Conservation (phyloP, 2,797 vertebrate species). For the Cichlasoma orientale region DNA sequence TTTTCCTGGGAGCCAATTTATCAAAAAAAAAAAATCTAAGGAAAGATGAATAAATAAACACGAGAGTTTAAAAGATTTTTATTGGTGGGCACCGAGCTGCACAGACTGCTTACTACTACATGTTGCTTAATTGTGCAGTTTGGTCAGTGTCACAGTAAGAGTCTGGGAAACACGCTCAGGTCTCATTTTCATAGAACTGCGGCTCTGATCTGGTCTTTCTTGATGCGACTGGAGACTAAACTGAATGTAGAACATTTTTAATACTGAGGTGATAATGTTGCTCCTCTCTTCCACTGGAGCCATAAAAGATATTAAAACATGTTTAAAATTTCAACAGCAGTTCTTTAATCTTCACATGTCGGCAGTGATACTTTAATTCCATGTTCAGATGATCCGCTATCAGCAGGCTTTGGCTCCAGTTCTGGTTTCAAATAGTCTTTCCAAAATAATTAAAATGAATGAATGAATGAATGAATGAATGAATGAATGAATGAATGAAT, state of each 20-base stretch:
- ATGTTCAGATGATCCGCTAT: too few species aligned
- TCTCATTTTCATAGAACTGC: background rate
- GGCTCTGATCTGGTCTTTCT: background rate
- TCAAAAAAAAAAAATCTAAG: too few species aligned
- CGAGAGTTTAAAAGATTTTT: too few species aligned
- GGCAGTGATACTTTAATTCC: background rate
- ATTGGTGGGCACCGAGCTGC: too few species aligned
- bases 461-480: too few species aligned
- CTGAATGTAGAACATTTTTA: background rate
- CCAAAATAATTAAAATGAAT: too few species aligned
- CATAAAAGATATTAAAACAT: background rate
- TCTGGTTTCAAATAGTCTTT: too few species aligned
- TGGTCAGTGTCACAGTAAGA: background rate
- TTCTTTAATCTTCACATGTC: background rate
- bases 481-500: too few species aligned
- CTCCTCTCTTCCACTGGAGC: background rate
- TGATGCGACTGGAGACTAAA: background rate
- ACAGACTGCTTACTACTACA: too few species aligned
- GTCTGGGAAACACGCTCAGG: background rate
- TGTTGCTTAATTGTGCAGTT: background rate
- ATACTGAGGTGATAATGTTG: background rate
- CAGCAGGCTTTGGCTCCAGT: too few species aligned
- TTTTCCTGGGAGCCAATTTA: too few species aligned
- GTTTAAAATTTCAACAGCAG: background rate
- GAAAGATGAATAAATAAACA: too few species aligned